Evolutionary conservation across 2,113 vertebrate genomes (phyloP).

Genomic region (Cairina moschata): DNA sequence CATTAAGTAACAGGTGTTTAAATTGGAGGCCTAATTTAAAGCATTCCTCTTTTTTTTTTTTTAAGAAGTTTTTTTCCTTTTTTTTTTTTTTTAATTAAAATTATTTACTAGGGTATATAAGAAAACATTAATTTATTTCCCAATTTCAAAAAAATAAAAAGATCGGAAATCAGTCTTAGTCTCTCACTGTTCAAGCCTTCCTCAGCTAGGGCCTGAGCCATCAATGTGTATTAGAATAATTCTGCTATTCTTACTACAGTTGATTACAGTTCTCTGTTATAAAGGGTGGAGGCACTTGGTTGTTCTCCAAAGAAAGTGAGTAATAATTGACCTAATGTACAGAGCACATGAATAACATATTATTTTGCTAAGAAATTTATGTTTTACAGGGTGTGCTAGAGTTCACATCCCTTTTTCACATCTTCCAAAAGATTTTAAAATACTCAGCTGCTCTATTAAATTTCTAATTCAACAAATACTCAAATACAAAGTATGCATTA

Average conservation of each 20-base stretch:
- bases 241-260: slow-evolving; percentile 68
- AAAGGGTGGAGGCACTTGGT: slow-evolving; percentile 81
- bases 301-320: slow-evolving; percentile 80
- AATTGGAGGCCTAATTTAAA: slow-evolving; percentile 49
- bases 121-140: slow-evolving; percentile 12
- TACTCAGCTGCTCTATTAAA: slow-evolving; percentile 75
- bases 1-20: slow-evolving; percentile 69
- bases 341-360: slow-evolving; percentile 82
- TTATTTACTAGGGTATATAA: slow-evolving; percentile 65
- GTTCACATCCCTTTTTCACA: slow-evolving; percentile 77
- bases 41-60: slow-evolving; percentile 47
- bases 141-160: slow-evolving; percentile 19
- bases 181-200: slow-evolving; percentile 37
- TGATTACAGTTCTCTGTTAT: slow-evolving; percentile 71
- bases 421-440: slow-evolving; percentile 78
- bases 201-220: slow-evolving; percentile 32
- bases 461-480: slow-evolving; percentile 72
- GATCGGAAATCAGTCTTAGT: slow-evolving; percentile 47
- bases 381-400: slow-evolving; percentile 76
- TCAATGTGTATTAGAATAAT: slow-evolving; percentile 34
- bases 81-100: slow-evolving; percentile 57
- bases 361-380: slow-evolving; percentile 78
- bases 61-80: neutral
- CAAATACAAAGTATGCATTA: slow-evolving; percentile 62
- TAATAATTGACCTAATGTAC: slow-evolving; percentile 85